Evolutionary conservation across 1,140 invertebrate species (phyloP).

Genomic region (Euwallacea similis): DNA sequence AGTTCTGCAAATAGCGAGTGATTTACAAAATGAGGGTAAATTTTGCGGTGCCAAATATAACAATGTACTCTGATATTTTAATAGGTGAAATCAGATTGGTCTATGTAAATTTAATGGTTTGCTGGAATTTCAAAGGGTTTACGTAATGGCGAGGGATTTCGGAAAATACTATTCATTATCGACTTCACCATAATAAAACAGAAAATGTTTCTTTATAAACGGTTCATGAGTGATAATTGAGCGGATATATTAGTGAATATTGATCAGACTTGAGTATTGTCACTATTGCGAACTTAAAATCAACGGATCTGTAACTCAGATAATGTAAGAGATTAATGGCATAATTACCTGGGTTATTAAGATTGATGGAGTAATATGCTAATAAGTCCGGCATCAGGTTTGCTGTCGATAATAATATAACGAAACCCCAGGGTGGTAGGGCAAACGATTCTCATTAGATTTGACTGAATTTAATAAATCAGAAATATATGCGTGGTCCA

Average conservation of each 20-base stretch:
- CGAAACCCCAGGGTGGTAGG: neutral
- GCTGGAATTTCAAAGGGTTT: slow-evolving; percentile 1
- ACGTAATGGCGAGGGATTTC: neutral
- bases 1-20: slow-evolving; percentile 8
- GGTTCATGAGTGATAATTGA: too few species aligned
- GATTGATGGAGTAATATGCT: neutral
- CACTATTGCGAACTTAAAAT: too few species aligned
- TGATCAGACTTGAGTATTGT: too few species aligned
- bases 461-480: slow-evolving; percentile 19
- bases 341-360: neutral
- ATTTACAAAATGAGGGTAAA: slow-evolving; percentile 18
- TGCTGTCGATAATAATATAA: too few species aligned
- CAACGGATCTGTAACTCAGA: slow-evolving; percentile 10
- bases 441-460: slow-evolving; percentile 7
- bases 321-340: slow-evolving; percentile 9
- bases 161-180: too few species aligned
- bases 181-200: neutral
- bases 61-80: slow-evolving; percentile 21
- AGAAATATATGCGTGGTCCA: slow-evolving; percentile 12
- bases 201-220: neutral
- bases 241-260: too few species aligned
- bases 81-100: slow-evolving; percentile 16
- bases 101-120: slow-evolving; percentile 20
- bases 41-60: slow-evolving; percentile 24
- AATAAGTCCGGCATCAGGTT: too few species aligned